Percentiles rank a stretch among this genome's conserved stretches.
phyloP scores from a whole-genome alignment of 2,113 vertebrate species.

The Cathartes aura region DNA sequence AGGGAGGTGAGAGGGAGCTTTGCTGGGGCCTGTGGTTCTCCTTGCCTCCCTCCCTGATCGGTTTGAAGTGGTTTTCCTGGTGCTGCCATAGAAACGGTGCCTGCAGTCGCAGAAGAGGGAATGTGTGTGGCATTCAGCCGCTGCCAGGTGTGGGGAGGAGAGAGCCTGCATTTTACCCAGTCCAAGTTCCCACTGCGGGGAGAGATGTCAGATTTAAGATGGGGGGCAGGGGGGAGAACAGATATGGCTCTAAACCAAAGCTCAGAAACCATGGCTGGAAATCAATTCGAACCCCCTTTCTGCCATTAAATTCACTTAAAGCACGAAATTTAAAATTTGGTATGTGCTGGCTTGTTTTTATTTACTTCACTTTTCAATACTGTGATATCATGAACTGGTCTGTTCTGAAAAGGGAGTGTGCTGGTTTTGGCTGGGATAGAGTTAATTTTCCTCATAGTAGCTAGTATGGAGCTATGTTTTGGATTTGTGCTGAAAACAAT shows the following conservation, averaged over 20 bases:
- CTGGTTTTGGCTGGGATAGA: too few species aligned
- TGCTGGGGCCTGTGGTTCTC: not conserved
- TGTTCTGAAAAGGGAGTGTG: not conserved
- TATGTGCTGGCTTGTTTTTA: not conserved
- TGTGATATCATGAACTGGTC: not conserved
- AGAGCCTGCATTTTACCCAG: not conserved
- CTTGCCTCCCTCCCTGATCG: not conserved
- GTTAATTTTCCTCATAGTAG: too few species aligned
- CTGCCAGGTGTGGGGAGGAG: conserved; percentile 26
- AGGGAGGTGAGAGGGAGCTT: not conserved
- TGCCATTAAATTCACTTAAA: not conserved
- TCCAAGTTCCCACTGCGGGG: not conserved
- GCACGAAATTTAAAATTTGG: not conserved
- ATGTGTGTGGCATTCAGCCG: not conserved
- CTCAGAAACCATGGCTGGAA: not conserved
- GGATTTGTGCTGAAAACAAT: too few species aligned
- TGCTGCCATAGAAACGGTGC: not conserved
- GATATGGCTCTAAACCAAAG: not conserved
- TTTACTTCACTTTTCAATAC: not conserved
- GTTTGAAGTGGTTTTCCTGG: not conserved
- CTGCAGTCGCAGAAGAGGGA: not conserved
- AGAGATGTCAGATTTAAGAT: not conserved
- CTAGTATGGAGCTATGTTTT: too few species aligned
- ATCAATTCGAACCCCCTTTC: not conserved
- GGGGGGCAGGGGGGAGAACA: not conserved